Evolutionary conservation across 2,797 vertebrate species (phyloP).

Genomic region (Uromys caudimaculatus): DNA sequence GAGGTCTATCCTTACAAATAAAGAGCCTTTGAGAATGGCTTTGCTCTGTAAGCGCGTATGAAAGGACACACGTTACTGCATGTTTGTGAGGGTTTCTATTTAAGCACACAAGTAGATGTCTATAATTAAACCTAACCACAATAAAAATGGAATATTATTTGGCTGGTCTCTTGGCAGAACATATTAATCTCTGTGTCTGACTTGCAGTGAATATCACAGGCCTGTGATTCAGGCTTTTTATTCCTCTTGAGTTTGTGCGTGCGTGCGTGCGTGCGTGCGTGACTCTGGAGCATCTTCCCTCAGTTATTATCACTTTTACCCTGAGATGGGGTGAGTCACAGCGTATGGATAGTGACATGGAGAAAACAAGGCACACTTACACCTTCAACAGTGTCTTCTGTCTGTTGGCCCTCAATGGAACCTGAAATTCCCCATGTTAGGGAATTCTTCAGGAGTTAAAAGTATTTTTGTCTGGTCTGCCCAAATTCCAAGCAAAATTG

Average conservation of each 20-base stretch:
- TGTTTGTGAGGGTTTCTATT: slow-evolving; percentile 55
- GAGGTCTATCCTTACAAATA: slow-evolving; percentile 49
- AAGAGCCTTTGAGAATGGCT: slow-evolving; percentile 53
- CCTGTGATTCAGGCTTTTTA: neutral
- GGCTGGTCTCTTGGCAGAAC: slow-evolving; percentile 42
- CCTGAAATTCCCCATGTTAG: neutral
- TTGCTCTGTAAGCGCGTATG: slow-evolving; percentile 59
- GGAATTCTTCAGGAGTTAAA: neutral
- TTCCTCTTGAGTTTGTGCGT: neutral
- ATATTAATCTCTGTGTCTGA: slow-evolving; percentile 34
- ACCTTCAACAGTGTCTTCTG: neutral
- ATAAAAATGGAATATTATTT: slow-evolving; percentile 57
- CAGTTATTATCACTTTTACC: neutral
- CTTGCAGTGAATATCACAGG: neutral
- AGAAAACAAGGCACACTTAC: neutral
- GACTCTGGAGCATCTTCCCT: neutral
- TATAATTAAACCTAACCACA: slow-evolving; percentile 67
- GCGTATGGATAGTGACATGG: neutral
- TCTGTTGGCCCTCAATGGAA: neutral
- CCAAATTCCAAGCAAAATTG: neutral
- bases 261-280: neutral
- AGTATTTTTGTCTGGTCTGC: neutral
- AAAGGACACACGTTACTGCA: slow-evolving; percentile 57
- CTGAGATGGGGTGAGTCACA: neutral
- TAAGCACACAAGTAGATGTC: slow-evolving; percentile 32